phyloP scores from a whole-genome alignment of 2,113 vertebrate genomes.

The Sinocyclocheilus grahami region DNA sequence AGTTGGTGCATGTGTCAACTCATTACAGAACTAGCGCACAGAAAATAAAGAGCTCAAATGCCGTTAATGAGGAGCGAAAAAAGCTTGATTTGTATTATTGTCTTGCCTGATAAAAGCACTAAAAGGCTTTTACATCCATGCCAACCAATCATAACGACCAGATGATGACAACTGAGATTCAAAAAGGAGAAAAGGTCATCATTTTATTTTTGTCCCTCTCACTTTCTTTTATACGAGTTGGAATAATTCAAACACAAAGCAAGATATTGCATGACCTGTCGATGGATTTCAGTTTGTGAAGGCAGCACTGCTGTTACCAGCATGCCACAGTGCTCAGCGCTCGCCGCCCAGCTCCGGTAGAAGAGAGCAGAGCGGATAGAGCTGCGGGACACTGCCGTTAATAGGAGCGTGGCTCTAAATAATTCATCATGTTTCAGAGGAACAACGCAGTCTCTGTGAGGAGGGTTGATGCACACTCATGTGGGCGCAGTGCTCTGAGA shows the following conservation, averaged over 20 bases:
- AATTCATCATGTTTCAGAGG: constrained; percentile 11
- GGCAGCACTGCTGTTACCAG: constrained; percentile 29
- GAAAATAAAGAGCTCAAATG: constrained; percentile 22
- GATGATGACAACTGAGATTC: constrained; percentile 26
- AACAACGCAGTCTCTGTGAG: constrained; percentile 21
- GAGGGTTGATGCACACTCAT: background rate
- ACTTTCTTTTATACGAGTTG: background rate
- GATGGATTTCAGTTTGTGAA: constrained; percentile 50
- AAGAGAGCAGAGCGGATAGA: constrained; percentile 18
- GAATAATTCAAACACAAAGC: constrained; percentile 18
- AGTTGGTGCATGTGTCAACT: constrained; percentile 30
- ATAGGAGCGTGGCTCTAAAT: constrained; percentile 54
- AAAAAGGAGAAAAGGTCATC: constrained; percentile 22
- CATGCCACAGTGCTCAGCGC: constrained; percentile 12
- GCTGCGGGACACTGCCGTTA: constrained; percentile 51
- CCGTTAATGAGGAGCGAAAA: constrained; percentile 13
- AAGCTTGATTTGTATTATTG: constrained; percentile 7
- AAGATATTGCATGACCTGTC: constrained; percentile 26
- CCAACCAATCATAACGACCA: constrained; percentile 16
- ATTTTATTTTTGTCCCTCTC: constrained; percentile 6
- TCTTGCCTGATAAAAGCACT: constrained; percentile 26
- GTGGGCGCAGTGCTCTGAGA: constrained; percentile 9
- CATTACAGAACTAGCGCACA: constrained; percentile 9
- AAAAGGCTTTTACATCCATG: background rate
- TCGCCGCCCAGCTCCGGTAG: background rate